Conservation (phyloP, 1,140 invertebrate genomes). For the Habropoda laboriosa region DNA sequence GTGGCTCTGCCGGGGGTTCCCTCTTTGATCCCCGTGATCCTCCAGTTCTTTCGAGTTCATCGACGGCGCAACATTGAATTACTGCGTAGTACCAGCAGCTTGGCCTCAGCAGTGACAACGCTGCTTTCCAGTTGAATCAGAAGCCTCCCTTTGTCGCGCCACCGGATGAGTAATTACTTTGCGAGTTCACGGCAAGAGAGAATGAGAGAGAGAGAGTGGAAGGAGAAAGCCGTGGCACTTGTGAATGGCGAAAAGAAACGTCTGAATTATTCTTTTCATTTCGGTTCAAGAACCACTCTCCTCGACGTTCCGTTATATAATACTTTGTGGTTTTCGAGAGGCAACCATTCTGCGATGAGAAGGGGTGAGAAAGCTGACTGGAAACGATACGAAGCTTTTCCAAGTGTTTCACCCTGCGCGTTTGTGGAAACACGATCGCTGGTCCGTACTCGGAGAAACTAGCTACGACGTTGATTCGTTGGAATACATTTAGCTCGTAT, state of each 20-base stretch:
- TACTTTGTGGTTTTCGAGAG: not conserved
- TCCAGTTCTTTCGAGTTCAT: not conserved
- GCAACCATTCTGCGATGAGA: not conserved
- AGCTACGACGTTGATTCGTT: not conserved
- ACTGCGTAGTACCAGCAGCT: not conserved
- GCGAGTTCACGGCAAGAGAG: too few relatives aligned
- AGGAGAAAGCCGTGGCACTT: not conserved
- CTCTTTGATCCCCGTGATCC: constrained; percentile 20
- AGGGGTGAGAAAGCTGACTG: not conserved
- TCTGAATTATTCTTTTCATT: constrained; percentile 28
- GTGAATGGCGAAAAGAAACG: not conserved
- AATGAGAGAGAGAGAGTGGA: not conserved
- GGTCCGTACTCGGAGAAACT: not conserved
- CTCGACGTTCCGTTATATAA: not conserved
- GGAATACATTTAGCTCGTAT: not conserved
- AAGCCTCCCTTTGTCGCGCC: not conserved
- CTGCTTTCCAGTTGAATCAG: not conserved
- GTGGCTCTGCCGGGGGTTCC: too few relatives aligned
- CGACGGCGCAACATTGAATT: not conserved
- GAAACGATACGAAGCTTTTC: not conserved
- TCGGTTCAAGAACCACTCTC: not conserved
- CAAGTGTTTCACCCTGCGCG: not conserved
- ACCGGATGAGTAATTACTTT: constrained; percentile 17
- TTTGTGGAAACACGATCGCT: not conserved
- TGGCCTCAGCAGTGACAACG: not conserved